A percentile compares a stretch with the other conserved stretches of the same genome.
Conservation (phyloP, 2,888 invertebrate genomes). For the Tipula lateralis region DNA sequence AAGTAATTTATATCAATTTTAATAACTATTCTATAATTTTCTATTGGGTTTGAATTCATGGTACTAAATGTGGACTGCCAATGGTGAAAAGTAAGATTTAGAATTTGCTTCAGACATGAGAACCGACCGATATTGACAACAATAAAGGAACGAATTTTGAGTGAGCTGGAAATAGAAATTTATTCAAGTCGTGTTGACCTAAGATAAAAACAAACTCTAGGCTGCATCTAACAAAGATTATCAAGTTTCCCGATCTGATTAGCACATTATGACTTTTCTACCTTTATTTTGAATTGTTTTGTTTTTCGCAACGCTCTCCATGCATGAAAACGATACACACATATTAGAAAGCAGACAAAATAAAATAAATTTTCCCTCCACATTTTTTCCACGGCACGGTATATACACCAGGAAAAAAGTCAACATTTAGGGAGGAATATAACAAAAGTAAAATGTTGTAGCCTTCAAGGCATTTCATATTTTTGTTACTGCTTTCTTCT, state of each 20-base stretch:
- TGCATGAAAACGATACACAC: not conserved
- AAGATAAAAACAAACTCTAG: no score
- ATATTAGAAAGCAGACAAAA: not conserved
- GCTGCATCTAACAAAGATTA: no score
- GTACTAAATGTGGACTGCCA: no score
- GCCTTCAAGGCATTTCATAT: constrained; percentile 11
- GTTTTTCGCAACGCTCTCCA: not conserved
- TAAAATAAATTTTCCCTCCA: not conserved
- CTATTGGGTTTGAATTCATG: no score
- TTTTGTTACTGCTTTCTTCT: not conserved
- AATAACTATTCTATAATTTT: no score
- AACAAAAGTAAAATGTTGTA: not conserved
- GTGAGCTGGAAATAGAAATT: no score
- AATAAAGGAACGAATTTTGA: no score
- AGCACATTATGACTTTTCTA: not conserved
- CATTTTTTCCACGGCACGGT: not conserved
- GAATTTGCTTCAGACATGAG: no score
- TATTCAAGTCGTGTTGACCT: no score
- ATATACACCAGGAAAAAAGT: not conserved
- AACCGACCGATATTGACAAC: no score
- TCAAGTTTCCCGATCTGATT: not conserved
- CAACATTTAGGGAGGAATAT: not conserved
- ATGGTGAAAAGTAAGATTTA: no score
- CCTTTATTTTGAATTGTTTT: not conserved
- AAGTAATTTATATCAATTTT: no score